Evolutionary conservation across 2,797 vertebrate genomes (phyloP), one percentile per base, ranked within the genome.

Genomic region (Sardinella longiceps): DNA sequence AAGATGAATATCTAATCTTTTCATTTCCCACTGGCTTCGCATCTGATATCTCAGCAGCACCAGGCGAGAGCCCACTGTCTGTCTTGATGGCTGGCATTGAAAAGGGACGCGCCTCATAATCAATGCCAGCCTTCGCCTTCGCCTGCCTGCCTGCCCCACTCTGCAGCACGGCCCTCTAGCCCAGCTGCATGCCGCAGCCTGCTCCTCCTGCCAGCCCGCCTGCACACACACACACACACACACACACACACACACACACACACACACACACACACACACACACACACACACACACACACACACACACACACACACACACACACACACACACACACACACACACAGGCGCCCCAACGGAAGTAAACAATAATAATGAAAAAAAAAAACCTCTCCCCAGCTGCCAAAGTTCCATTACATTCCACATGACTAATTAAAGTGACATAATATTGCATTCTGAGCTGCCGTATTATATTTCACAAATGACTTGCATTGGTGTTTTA

Each of bases 1-100:
- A 90, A 93, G 70, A 92, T 93, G 91, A 94, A 92, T 89, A 89
- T 92, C 90, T 92, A 92, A 91, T 92, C 89, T 82, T 53, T 63
- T n/a, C 80, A 80, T 93, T 93, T 92, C 91, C 88, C 85, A 81
- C 90, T 88, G 90, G 90, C 92, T 91, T 92, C 90, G 90, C 90
- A 87, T 91, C 88, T 89, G 89, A 92, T 90, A 92, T 87, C 90
- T 23, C 70, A 91, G 89, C 87, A 89, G 89, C 87, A 89, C 85
- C 85, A 90, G 91, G 90, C 90, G 86, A 85, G 85, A 88, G 84
- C 82, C 89, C 89, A 92, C 90, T 88, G 88, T 53, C 45, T 43
- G 86, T 87, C 86, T 92, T 89, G 87, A 90, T 87, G 90, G 85
- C 90, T 88, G 81, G 88, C 58, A 81, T 63, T 84, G 83, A 87